Evolutionary conservation across 2,797 vertebrate species (phyloP).

Genomic region (Threskiornis aethiopicus): DNA sequence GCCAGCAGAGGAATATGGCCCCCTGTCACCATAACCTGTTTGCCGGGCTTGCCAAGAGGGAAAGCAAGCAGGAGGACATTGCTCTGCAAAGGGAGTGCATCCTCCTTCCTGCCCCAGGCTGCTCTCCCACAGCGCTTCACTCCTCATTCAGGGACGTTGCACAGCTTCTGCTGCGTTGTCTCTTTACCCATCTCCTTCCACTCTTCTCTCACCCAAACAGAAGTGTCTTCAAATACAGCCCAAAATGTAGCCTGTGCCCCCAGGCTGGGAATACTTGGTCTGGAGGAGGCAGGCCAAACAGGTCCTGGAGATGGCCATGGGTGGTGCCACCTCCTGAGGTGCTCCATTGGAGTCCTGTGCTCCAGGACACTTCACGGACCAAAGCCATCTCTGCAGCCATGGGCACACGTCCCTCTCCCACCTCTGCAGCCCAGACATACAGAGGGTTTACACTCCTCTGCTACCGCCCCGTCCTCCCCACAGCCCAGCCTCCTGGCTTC

Average conservation of each 20-base stretch:
- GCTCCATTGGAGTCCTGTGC: neutral
- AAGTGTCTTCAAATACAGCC: neutral
- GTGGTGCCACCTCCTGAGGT: neutral
- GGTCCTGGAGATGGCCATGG: neutral
- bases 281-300: neutral
- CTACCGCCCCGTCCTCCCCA: neutral
- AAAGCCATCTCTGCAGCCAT: neutral
- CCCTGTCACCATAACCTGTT: neutral
- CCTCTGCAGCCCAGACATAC: neutral
- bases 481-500: neutral
- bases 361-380: neutral
- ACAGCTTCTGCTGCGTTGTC: neutral
- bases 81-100: neutral
- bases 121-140: neutral
- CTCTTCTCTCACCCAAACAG: neutral
- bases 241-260: neutral
- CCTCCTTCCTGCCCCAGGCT: neutral
- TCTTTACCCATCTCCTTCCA: neutral
- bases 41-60: neutral
- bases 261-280: neutral
- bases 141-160: neutral
- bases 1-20: neutral
- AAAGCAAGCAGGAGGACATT: neutral
- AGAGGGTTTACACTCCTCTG: neutral
- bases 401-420: neutral